phyloP scores from a whole-genome alignment of 2,888 invertebrate genomes.

The Crepidodera aurea region DNA sequence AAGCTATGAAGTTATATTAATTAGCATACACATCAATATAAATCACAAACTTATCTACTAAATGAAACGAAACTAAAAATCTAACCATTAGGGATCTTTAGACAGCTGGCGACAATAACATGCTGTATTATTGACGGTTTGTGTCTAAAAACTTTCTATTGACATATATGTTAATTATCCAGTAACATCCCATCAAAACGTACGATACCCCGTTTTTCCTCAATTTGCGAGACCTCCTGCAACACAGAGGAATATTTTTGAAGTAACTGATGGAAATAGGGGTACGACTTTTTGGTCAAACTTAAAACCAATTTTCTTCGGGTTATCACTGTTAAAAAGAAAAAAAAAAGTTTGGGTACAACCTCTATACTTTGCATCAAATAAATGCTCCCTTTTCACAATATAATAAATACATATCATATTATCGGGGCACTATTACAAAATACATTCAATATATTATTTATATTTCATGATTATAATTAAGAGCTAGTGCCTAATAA shows the following conservation, averaged over 20 bases:
- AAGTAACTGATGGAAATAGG: background rate
- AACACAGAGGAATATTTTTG: background rate
- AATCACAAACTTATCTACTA: constrained; percentile 41
- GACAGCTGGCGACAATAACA: constrained; percentile 31
- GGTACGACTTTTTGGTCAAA: background rate
- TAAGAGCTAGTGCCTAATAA: constrained; percentile 53
- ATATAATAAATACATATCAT: constrained; percentile 60
- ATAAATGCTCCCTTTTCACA: constrained; percentile 84
- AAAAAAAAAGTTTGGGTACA: constrained; percentile 64
- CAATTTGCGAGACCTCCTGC: too few species aligned
- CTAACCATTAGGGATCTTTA: constrained; percentile 32
- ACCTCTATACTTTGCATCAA: constrained; percentile 93
- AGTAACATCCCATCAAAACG: constrained; percentile 19
- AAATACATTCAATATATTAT: constrained; percentile 39
- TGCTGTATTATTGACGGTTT: constrained; percentile 22
- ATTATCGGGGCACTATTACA: constrained; percentile 49
- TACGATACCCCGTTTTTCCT: constrained; percentile 9
- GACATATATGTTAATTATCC: constrained; percentile 62
- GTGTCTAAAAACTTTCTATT: constrained; percentile 52
- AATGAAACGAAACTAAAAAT: constrained; percentile 29
- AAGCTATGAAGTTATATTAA: constrained; percentile 46
- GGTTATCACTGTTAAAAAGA: constrained; percentile 30
- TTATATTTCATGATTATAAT: constrained; percentile 39
- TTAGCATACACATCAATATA: constrained; percentile 61
- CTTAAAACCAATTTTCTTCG: constrained; percentile 16